phyloP scores from a whole-genome alignment of 2,888 invertebrate genomes.

The Pomacea canaliculata region DNA sequence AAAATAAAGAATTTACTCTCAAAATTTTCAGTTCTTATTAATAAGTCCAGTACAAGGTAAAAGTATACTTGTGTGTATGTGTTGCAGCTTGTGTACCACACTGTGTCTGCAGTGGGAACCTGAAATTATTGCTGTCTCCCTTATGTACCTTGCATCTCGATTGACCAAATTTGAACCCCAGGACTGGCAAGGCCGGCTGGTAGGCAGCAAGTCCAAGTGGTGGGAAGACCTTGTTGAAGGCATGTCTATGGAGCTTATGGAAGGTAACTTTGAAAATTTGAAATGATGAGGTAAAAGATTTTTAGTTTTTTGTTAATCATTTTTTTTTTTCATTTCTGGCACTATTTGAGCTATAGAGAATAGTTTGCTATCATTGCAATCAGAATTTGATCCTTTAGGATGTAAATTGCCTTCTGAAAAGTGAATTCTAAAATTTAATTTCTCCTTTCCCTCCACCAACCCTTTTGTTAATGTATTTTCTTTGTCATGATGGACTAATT shows the following conservation, averaged over 20 bases:
- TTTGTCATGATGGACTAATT: not conserved
- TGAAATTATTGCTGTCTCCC: slow-evolving; percentile 93
- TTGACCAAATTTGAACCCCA: slow-evolving; percentile 94
- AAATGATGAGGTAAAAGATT: too few species aligned
- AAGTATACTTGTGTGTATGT: not conserved
- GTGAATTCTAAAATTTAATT: not conserved
- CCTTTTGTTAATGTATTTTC: not conserved
- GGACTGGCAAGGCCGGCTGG: slow-evolving; percentile 86
- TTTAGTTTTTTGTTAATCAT: too few species aligned
- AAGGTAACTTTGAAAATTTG: slow-evolving; percentile 73
- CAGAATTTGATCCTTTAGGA: too few species aligned
- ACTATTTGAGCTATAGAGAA: too few species aligned
- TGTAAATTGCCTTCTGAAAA: too few species aligned
- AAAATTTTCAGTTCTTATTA: too few species aligned
- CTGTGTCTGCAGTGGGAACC: slow-evolving; percentile 98
- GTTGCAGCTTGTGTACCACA: slow-evolving; percentile 88
- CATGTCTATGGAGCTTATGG: slow-evolving; percentile 91
- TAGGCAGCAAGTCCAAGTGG: slow-evolving; percentile 81
- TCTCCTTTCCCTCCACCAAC: not conserved
- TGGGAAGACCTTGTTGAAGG: slow-evolving; percentile 99
- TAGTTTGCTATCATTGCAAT: too few species aligned
- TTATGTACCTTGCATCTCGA: slow-evolving; percentile 96
- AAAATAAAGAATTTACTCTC: too few species aligned
- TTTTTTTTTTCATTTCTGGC: too few species aligned
- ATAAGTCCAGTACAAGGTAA: too few species aligned